These are phyloP conservation scores for Pyrochroa serraticornis DNA, from an alignment of 2,888 invertebrate genomes.

Conservation along the genomic window DNA sequence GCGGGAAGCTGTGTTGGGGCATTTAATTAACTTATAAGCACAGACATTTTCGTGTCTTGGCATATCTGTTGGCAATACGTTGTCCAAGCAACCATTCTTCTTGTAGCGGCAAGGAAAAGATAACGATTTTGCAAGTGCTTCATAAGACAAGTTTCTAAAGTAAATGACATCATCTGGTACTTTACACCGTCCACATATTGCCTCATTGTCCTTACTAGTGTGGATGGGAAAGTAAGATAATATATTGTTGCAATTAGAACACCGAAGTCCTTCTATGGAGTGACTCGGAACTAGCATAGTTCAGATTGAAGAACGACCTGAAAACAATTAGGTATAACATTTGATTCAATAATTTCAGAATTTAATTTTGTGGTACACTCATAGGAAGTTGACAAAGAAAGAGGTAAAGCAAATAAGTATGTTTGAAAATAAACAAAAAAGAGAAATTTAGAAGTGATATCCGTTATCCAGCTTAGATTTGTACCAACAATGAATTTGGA, in stretches of 20 bases:
- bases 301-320: neutral
- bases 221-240: slow-evolving; percentile 1
- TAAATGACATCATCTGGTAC: neutral
- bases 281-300: neutral
- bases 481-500: too few species aligned
- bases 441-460: too few species aligned
- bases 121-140: neutral
- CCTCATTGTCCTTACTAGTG: neutral
- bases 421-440: too few species aligned
- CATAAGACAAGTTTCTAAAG: neutral
- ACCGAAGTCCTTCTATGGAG: neutral
- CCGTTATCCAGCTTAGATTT: too few species aligned
- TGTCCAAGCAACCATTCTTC: neutral
- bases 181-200: neutral
- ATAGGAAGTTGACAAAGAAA: too few species aligned
- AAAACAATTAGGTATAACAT: too few species aligned
- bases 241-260: neutral
- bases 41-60: neutral
- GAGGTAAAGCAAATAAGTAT: too few species aligned
- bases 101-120: neutral
- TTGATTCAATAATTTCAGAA: too few species aligned
- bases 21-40: neutral
- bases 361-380: too few species aligned
- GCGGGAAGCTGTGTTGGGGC: neutral
- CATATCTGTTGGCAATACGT: neutral